A percentile compares a stretch with the other conserved stretches of the same genome.
Evolutionary conservation across 2,797 vertebrate genomes (phyloP).

Genomic region (Scyliorhinus canicula): DNA sequence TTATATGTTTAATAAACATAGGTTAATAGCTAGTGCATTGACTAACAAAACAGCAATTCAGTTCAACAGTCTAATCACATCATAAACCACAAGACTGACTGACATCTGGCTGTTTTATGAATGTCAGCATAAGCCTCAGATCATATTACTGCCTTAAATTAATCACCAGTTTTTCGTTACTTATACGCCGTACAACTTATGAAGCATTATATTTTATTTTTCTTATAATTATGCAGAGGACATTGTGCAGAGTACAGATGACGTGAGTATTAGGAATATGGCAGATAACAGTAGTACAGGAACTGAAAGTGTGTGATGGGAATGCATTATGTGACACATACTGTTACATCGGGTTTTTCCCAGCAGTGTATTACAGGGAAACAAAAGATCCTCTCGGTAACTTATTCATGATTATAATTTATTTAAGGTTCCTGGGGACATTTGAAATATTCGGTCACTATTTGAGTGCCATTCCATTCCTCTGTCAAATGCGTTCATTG

Average conservation of each 20-base stretch:
- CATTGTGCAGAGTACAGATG: no score
- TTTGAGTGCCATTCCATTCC: constrained; percentile 21
- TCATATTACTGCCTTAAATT: constrained; percentile 15
- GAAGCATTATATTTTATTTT: neutral
- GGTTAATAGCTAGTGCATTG: constrained; percentile 17
- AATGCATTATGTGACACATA: neutral
- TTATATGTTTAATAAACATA: neutral
- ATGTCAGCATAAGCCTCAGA: constrained; percentile 1
- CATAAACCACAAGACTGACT: neutral
- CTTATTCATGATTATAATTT: constrained; percentile 2
- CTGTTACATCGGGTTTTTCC: neutral
- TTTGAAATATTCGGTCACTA: neutral
- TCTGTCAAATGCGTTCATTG: neutral
- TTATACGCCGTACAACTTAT: neutral
- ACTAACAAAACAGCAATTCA: constrained; percentile 33
- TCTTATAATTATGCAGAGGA: neutral
- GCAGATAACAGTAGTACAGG: neutral
- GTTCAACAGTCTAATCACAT: neutral
- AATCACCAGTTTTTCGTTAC: neutral
- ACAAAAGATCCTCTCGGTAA: neutral
- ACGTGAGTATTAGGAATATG: neutral
- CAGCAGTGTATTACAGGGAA: neutral
- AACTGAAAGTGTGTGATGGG: no score
- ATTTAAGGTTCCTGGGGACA: neutral
- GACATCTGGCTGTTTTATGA: constrained; percentile 1